Evolutionary conservation across 2,113 vertebrate genomes (phyloP).

Genomic region (Sitta europaea): DNA sequence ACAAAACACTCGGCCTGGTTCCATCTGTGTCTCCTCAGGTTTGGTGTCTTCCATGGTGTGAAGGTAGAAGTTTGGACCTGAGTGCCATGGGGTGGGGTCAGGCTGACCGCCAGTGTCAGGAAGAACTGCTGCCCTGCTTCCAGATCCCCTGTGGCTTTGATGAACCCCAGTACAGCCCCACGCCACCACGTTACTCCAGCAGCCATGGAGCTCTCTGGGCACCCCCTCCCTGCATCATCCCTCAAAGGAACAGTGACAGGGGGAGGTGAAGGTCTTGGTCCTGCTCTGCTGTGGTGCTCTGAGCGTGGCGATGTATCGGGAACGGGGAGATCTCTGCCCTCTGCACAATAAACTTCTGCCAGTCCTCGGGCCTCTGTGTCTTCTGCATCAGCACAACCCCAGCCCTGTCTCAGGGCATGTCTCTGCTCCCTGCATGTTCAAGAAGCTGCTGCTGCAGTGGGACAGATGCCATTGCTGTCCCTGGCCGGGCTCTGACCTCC

Average conservation of each 20-base stretch:
- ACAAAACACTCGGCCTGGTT: background rate
- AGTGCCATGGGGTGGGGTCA: background rate
- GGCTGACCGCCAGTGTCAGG: rapidly evolving
- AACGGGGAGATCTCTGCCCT: background rate
- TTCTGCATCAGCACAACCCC: background rate
- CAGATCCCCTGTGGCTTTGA: background rate
- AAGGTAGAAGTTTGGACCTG: background rate
- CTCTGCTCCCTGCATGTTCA: background rate
- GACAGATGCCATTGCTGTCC: background rate
- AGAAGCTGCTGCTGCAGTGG: background rate
- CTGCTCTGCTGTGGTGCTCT: rapidly evolving
- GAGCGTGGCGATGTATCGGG: rapidly evolving
- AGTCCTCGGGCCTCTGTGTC: background rate
- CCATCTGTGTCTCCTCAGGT: background rate
- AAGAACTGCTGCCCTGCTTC: background rate
- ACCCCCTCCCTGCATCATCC: background rate
- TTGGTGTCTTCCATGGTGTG: background rate
- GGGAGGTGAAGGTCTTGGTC: background rate
- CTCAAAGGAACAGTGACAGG: background rate
- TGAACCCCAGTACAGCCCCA: background rate
- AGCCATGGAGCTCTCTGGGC: background rate
- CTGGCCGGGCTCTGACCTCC: rapidly evolving
- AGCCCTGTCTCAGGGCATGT: background rate
- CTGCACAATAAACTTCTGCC: slow-evolving; percentile 34
- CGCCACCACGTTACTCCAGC: rapidly evolving